Base-by-base conservation (phyloP, 2,888 invertebrate genomes). In the Thymelicus sylvestris region DNA sequence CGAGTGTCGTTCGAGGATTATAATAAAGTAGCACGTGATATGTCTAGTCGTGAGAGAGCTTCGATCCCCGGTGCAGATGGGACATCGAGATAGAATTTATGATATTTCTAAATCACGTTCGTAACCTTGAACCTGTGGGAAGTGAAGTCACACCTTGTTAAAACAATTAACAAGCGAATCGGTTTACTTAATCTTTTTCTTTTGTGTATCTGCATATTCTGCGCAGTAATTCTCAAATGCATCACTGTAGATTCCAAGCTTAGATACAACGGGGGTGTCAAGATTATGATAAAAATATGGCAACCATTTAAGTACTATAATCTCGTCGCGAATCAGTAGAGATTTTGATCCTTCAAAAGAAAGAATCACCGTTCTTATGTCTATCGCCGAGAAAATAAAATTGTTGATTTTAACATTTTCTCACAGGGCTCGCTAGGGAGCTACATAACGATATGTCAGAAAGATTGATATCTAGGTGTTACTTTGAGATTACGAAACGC, bases 41-140 rank as follows among this genome's bases (percentile, higher is more conserved):
- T 57, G 74, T 77, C 74, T 75, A 76, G 80, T 87, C 92, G 92
- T 92, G 92, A 90, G 91, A 92, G 90, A 87, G 85, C 82, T 77
- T 79, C 81, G 84, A 89, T 89, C 84, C 81, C 79, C 77, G 72
- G 74, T 73, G 76, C 80, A 84, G 88, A 88, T 88, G 87, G 85
- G 83, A 84, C 80, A 84, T 87, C 85, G 82, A 84, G 87, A 90
- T 91, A 87, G 87, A 83, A 90, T 91, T 91, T 90, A 91, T 87
- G 87, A 90, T 90, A 90, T 89, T 91, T 89, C 83, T 81, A 87
- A 88, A 90, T 90, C 90, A 91, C 89, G 91, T 88, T 86, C 80
- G 80, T 87, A 89, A 89, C 91, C 91, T 90, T 92, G 90, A 91
- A 89, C 88, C 85, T 83, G 80, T 83, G 87, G 82, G 85, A 85